These are phyloP conservation scores for Sialis lutaria DNA, from an alignment of 2,888 invertebrate species.

Conservation along the genomic window DNA sequence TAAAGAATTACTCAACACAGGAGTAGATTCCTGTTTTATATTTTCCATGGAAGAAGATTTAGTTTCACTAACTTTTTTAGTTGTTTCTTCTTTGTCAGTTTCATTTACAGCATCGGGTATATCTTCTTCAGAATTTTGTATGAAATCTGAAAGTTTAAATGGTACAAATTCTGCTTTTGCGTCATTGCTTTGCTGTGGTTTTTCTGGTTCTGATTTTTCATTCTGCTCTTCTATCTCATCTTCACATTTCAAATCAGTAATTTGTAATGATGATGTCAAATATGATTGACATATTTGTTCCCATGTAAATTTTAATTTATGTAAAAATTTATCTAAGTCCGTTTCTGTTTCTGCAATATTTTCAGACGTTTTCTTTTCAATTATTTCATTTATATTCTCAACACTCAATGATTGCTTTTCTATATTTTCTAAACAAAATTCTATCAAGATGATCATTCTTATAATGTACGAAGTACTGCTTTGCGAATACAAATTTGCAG, in stretches of 20 bases:
- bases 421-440: constrained; percentile 62
- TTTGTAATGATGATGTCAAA: constrained; percentile 21
- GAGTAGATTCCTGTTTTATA: constrained; percentile 13
- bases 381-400: constrained; percentile 40
- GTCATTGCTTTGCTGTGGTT: not conserved
- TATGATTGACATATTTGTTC: constrained; percentile 24
- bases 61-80: constrained; percentile 5
- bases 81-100: constrained; percentile 6
- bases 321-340: constrained; percentile 23
- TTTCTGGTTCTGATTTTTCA: constrained; percentile 10
- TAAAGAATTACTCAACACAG: constrained; percentile 5
- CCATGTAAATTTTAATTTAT: constrained; percentile 23
- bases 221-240: constrained; percentile 5
- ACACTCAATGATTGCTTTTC: constrained; percentile 41
- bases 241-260: constrained; percentile 15
- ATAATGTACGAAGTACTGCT: constrained; percentile 86
- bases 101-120: not conserved
- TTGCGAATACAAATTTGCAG: constrained; percentile 83
- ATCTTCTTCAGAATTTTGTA: not conserved
- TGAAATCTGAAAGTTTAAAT: constrained; percentile 3
- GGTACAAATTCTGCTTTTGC: not conserved
- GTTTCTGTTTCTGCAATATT: constrained; percentile 15
- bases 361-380: constrained; percentile 24
- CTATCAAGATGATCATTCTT: constrained; percentile 70
- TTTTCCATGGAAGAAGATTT: constrained; percentile 9